Conservation (phyloP, 2,113 vertebrate species). For the Brachyistius frenatus region DNA sequence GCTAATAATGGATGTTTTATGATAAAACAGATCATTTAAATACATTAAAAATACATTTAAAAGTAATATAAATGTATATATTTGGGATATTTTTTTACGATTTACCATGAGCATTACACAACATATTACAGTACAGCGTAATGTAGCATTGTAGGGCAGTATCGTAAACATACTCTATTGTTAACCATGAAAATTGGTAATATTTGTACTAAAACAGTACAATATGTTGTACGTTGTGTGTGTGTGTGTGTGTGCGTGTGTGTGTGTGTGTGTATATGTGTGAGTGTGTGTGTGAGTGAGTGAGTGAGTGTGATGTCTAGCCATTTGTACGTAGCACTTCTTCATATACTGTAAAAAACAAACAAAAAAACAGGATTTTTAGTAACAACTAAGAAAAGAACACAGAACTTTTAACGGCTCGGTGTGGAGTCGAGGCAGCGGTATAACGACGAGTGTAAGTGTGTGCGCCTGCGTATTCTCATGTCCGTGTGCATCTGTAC, state of each 20-base stretch:
- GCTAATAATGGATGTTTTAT: neutral
- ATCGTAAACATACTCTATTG: neutral
- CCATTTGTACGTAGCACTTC: neutral
- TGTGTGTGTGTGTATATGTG: neutral
- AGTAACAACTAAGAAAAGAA: slow-evolving; percentile 3
- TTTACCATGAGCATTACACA: neutral
- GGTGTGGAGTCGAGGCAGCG: neutral
- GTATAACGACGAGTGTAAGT: neutral
- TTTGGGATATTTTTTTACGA: neutral
- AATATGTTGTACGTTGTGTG: neutral
- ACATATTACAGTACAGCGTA: neutral
- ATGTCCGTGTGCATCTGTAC: slow-evolving; percentile 37
- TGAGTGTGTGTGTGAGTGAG: neutral
- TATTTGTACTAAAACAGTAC: neutral
- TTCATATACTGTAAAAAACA: neutral
- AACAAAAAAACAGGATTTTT: neutral
- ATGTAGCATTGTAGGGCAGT: neutral
- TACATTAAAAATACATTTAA: neutral
- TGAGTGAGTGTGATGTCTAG: neutral
- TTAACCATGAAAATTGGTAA: neutral
- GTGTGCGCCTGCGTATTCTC: neutral
- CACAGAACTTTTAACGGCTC: neutral
- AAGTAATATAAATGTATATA: neutral
- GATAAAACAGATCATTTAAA: neutral
- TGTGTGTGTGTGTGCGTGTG: neutral